Evolutionary conservation across 2,797 vertebrate genomes (phyloP), one percentile per base, ranked within the genome.

Genomic region (Onychomys leucogaster): DNA sequence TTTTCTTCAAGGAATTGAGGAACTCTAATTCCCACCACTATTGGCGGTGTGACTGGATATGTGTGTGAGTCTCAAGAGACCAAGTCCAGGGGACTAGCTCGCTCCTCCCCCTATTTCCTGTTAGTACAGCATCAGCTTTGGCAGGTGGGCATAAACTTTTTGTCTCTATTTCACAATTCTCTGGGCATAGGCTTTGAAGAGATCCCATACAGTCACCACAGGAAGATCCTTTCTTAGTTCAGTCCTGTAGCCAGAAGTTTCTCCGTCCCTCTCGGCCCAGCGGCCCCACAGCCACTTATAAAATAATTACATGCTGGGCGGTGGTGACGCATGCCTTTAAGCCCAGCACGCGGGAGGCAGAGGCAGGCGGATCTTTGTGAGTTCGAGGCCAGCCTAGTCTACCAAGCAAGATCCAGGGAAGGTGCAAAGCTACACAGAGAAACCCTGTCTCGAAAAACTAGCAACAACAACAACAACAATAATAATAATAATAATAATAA

Each of bases 1-100:
- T 67, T 83, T 95, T 89, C 41, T 55, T 49, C 34, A 71, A 96
- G 85, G 71, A 93, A 41, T 91, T 12, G n/a, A 71, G 37, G n/a
- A 87, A 9, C 17, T 69, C 46, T 65, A 81, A 6, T 82, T 87
- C 49, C 67, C 57, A 52, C 1, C 37, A n/a, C 75, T 43, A 32
- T n/a, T 32, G 59, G 71, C 55, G 76, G 57, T 65, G 34, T 90
- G 59, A 93, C 32, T 19, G 25, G 13, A 37, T 25, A 13, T 0
- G 2, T 43, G 63, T 0, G 2, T 43, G 63, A 2, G 17, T 86
- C 76, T 95, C 37, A 65, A 87, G 46, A 77, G 46, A 73, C 49
- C 63, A 93, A 52, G 34, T 3, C 67, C 19, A 37, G 1, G 13
- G 73, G 29, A 82, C 76, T 73, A 37, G 65, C n/a, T 71, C 84